Evolutionary conservation across 2,888 invertebrate species (phyloP).

Genomic region (Pyralis farinalis): DNA sequence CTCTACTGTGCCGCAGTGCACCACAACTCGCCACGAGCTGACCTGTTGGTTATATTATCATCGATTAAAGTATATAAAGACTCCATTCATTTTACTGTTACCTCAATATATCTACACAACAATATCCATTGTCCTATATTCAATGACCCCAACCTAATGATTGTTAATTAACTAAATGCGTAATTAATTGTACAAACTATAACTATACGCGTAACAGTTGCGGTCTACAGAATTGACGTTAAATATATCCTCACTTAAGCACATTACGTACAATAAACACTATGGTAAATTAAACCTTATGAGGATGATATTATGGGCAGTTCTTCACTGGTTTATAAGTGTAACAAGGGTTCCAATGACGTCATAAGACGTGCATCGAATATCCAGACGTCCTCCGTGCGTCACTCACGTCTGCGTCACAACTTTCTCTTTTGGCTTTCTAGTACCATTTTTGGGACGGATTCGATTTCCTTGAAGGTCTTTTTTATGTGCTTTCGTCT

Average conservation of each 20-base stretch:
- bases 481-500: not conserved
- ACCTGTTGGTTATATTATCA: no score
- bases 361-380: slow-evolving; percentile 53
- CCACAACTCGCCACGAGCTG: no score
- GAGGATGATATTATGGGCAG: not conserved
- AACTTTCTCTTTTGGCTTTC: slow-evolving; percentile 43
- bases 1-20: no score
- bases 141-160: slow-evolving; percentile 2
- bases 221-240: slow-evolving; percentile 8
- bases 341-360: slow-evolving; percentile 34
- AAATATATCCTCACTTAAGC: not conserved
- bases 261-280: not conserved
- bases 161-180: slow-evolving; percentile 5
- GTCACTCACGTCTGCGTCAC: slow-evolving; percentile 67
- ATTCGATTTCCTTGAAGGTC: slow-evolving; percentile 1
- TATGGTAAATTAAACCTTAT: not conserved
- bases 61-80: no score
- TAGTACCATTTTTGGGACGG: slow-evolving; percentile 29
- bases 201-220: slow-evolving; percentile 1
- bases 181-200: slow-evolving; percentile 3
- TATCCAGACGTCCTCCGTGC: slow-evolving; percentile 41
- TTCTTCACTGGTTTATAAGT: not conserved
- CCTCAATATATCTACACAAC: no score
- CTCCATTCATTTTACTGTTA: no score
- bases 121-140: slow-evolving; percentile 5